A percentile compares a stretch with the other conserved stretches of the same genome.
Conservation (phyloP, 2,797 vertebrate species). For the Petrocephalus schoutedeni region DNA sequence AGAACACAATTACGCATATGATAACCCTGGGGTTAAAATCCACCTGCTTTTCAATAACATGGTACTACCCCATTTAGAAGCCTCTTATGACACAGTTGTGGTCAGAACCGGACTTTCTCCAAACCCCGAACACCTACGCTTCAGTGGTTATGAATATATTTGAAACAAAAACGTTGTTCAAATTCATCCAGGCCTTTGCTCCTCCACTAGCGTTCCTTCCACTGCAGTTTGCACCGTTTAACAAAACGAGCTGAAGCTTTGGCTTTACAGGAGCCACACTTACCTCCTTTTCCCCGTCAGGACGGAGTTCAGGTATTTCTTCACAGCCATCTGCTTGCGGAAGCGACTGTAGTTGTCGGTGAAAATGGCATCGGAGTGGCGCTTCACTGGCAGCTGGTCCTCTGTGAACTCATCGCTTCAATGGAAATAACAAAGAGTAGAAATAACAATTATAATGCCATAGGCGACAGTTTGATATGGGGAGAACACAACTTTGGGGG, state of each 20-base stretch:
- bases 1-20: not conserved
- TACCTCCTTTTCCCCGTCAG: constrained; percentile 91
- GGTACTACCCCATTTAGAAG: not conserved
- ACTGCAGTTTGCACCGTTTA: not conserved
- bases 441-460: not conserved
- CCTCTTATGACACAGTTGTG: not conserved
- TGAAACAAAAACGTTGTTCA: not conserved
- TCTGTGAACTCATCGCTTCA: constrained; percentile 72
- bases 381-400: constrained; percentile 74
- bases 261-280: not conserved
- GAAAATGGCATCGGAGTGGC: constrained; percentile 91
- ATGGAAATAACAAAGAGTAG: constrained; percentile 38
- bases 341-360: constrained; percentile 95
- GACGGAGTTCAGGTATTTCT: constrained; percentile 91
- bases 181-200: not conserved
- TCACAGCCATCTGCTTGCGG: constrained; percentile 91
- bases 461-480: not conserved
- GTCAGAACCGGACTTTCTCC: not conserved
- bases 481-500: not conserved
- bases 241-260: not conserved
- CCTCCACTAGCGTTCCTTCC: not conserved
- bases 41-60: not conserved
- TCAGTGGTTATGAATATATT: not conserved
- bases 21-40: not conserved
- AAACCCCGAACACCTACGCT: not conserved